Percentiles rank a stretch among this genome's conserved stretches.
Evolutionary conservation across 2,113 vertebrate species (phyloP).

Genomic region (Podocnemis expansa): DNA sequence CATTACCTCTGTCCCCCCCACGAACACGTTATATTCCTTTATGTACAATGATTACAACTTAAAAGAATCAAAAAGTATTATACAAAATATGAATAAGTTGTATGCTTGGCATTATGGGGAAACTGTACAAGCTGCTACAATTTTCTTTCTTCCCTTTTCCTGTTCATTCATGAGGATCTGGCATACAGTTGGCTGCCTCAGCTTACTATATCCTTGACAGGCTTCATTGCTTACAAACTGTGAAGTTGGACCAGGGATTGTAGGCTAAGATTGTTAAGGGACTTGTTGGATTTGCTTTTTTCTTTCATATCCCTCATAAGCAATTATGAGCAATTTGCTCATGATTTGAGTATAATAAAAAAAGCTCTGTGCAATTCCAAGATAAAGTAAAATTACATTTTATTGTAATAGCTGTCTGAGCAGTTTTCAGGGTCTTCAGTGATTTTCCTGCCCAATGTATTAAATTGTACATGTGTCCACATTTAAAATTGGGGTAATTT

Average conservation of each 20-base stretch:
- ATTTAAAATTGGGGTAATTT: constrained; percentile 23
- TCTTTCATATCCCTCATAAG: neutral
- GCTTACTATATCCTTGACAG: neutral
- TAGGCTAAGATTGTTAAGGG: neutral
- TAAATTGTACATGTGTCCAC: neutral
- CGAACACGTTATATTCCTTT: neutral
- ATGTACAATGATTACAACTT: neutral
- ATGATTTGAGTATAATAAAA: neutral
- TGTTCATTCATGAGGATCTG: neutral
- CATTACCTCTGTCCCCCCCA: neutral
- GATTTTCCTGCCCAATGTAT: neutral
- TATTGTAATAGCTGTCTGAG: neutral
- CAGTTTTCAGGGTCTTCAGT: neutral
- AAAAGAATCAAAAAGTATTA: neutral
- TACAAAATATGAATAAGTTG: neutral
- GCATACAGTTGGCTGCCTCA: neutral
- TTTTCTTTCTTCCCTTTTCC: neutral
- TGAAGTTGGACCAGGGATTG: neutral
- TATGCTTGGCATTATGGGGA: neutral
- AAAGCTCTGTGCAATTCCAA: neutral
- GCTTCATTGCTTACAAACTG: neutral
- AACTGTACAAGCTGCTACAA: neutral
- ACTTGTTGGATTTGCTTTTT: neutral
- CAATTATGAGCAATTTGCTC: neutral
- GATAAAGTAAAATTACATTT: neutral